Conservation (phyloP, 92 coral and sea anemone species). For the Umimayanthus kanabou region DNA sequence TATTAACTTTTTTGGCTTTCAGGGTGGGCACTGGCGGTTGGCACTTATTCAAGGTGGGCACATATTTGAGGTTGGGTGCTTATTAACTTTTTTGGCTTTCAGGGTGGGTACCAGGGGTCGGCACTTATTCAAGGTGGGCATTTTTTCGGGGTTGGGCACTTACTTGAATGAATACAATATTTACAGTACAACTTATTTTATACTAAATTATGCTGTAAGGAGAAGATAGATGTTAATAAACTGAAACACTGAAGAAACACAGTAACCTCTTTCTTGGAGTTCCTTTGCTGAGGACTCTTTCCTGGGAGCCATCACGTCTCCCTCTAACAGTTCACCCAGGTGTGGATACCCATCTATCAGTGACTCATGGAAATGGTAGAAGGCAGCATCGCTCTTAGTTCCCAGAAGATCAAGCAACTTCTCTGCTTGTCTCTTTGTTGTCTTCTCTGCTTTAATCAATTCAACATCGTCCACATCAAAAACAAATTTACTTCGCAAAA, state of each 20-base stretch:
- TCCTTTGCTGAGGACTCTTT: conserved; percentile 69
- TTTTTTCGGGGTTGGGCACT: no score
- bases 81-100: no score
- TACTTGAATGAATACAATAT: no score
- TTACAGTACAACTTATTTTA: no score
- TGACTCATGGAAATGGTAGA: conserved; percentile 74
- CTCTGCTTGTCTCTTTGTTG: conserved; percentile 80
- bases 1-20: no score
- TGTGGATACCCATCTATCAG: conserved; percentile 85
- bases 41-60: no score
- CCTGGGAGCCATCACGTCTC: conserved; percentile 45
- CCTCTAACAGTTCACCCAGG: conserved; percentile 77
- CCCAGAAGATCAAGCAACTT: conserved; percentile 80
- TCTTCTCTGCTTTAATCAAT: conserved; percentile 75
- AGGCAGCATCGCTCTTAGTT: conserved; percentile 88
- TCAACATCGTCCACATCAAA: conserved; percentile 84
- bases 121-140: no score
- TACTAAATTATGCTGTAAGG: no score
- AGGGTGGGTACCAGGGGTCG: no score
- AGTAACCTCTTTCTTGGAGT: conserved; percentile 70
- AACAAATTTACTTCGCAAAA: conserved; percentile 75
- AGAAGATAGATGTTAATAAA: no score
- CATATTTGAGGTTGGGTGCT: no score
- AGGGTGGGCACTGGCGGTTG: no score
- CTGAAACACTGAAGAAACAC: background rate